Evolutionary conservation across 1,140 invertebrate genomes (phyloP).

Genomic region (Gryllus bimaculatus): DNA sequence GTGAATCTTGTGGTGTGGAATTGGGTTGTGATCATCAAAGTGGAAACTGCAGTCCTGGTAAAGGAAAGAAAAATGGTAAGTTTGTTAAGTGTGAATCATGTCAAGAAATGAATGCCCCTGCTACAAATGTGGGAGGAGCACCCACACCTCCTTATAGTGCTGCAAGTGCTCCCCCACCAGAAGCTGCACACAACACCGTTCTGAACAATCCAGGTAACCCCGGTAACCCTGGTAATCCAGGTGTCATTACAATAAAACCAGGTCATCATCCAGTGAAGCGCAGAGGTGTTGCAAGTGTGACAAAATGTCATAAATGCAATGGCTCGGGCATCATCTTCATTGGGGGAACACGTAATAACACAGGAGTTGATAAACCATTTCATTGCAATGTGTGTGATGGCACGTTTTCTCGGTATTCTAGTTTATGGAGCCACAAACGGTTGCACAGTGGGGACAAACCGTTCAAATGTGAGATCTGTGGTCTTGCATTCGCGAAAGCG

Average conservation of each 20-base stretch:
- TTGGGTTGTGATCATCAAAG: conserved; percentile 24
- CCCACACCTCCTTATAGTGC: background rate
- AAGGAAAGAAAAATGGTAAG: conserved; percentile 32
- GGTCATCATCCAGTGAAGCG: conserved; percentile 74
- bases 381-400: conserved; percentile 78
- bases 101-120: conserved; percentile 14
- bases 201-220: background rate
- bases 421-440: conserved; percentile 75
- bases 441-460: conserved; percentile 80
- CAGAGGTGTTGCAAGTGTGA: conserved; percentile 66
- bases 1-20: conserved; percentile 38
- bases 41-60: conserved; percentile 27
- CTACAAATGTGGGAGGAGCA: conserved; percentile 7
- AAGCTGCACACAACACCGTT: background rate
- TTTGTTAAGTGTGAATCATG: conserved; percentile 30
- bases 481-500: conserved; percentile 83
- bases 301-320: conserved; percentile 79
- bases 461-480: conserved; percentile 86
- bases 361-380: conserved; percentile 63
- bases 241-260: conserved; percentile 32
- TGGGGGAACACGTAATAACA: conserved; percentile 40
- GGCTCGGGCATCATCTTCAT: conserved; percentile 77
- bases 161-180: background rate
- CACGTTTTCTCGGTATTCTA: conserved; percentile 65
- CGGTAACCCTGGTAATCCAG: background rate